These are phyloP conservation scores for Coreoperca whiteheadi DNA, from an alignment of 2,113 vertebrate genomes.

Conservation along the genomic window DNA sequence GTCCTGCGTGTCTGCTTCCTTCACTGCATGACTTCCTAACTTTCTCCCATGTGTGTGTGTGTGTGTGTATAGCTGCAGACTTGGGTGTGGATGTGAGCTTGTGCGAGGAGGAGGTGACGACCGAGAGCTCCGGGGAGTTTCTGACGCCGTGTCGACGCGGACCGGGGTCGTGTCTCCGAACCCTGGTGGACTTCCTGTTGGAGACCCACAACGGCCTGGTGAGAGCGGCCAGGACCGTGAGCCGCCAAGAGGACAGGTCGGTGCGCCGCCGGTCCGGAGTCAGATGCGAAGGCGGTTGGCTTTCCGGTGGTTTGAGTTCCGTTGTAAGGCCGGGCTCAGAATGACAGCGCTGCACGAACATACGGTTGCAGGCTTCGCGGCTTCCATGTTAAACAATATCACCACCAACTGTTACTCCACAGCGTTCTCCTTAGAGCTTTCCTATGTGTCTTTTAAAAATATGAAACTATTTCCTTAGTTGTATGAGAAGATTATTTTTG, in stretches of 20 bases:
- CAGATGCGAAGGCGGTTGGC: background rate
- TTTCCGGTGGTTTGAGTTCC: background rate
- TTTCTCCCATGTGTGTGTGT: background rate
- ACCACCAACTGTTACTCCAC: background rate
- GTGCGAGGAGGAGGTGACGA: conserved; percentile 69
- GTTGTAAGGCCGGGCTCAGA: too few species aligned
- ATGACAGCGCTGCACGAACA: background rate
- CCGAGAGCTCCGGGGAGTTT: conserved; percentile 74
- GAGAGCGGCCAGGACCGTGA: conserved; percentile 56
- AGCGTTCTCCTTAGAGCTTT: too few species aligned
- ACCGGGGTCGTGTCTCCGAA: conserved; percentile 78
- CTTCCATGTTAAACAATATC: background rate
- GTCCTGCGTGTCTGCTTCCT: background rate
- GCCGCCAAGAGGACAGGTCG: conserved; percentile 73
- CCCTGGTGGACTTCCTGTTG: conserved; percentile 75
- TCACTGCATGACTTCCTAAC: background rate
- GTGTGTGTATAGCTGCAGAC: conserved; percentile 47
- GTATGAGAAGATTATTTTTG: too few species aligned
- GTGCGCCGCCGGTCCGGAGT: background rate
- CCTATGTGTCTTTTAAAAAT: too few species aligned
- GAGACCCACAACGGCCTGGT: conserved; percentile 84
- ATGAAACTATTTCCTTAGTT: background rate
- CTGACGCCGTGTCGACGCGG: conserved; percentile 71
- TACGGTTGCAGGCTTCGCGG: background rate
- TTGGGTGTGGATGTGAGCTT: conserved; percentile 58